Percentiles rank a stretch among this genome's conserved stretches.
These are phyloP conservation scores for Catocala sponsa DNA, from an alignment of 2,888 invertebrate genomes.

Conservation along the genomic window DNA sequence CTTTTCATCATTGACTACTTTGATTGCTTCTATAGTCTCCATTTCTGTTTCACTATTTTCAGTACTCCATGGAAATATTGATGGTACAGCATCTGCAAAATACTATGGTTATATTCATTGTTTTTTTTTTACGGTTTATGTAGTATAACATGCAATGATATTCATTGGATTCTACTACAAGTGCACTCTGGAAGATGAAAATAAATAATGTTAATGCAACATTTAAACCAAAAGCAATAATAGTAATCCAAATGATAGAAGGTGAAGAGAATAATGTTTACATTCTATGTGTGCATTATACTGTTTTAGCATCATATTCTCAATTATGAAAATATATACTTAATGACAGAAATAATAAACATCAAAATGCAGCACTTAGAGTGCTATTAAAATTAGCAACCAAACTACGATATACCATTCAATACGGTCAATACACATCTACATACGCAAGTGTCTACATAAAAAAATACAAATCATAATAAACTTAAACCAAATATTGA, in stretches of 20 bases:
- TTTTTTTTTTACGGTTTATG: constrained; percentile 7
- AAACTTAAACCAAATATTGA: constrained; percentile 31
- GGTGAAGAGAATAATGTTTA: neutral
- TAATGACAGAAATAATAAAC: constrained; percentile 12
- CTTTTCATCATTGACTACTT: constrained; percentile 23
- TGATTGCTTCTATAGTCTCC: constrained; percentile 39
- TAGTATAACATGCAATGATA: constrained; percentile 38
- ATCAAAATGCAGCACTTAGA: constrained; percentile 21
- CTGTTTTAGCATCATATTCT: neutral
- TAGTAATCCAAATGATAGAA: constrained; percentile 37
- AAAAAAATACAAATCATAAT: constrained; percentile 25
- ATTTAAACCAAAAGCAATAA: constrained; percentile 21
- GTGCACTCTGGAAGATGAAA: constrained; percentile 27
- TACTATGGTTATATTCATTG: constrained; percentile 8
- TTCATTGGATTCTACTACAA: constrained; percentile 35
- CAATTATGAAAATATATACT: constrained; percentile 1
- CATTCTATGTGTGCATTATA: neutral
- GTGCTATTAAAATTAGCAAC: constrained; percentile 34
- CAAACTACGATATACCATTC: constrained; percentile 35
- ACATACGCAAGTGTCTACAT: constrained; percentile 19
- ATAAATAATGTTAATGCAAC: constrained; percentile 15
- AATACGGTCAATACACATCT: constrained; percentile 16
- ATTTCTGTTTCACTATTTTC: constrained; percentile 50
- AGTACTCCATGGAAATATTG: constrained; percentile 90
- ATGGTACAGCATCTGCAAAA: constrained; percentile 90